These are phyloP conservation scores for Drosophila birchii DNA, from an alignment of 2,888 invertebrate species.

Conservation along the genomic window DNA sequence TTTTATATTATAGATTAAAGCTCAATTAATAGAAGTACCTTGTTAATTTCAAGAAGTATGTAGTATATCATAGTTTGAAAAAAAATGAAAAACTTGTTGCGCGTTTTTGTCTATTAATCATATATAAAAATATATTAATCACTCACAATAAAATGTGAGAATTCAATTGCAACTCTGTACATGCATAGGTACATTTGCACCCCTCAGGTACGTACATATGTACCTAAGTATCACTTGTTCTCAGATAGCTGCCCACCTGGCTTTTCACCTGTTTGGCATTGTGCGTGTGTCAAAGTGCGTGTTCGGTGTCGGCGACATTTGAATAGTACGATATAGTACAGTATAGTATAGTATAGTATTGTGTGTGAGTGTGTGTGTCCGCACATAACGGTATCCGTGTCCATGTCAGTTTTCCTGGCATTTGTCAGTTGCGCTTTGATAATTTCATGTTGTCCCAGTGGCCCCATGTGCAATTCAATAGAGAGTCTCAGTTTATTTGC, in stretches of 20 bases:
- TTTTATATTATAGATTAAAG: too few species aligned
- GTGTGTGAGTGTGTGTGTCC: conserved; percentile 28
- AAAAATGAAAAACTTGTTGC: too few species aligned
- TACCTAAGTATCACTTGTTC: conserved; percentile 11
- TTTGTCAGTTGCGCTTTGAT: conserved; percentile 76
- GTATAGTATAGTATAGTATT: neutral
- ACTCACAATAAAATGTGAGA: too few species aligned
- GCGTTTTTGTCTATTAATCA: too few species aligned
- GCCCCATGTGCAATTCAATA: conserved; percentile 58
- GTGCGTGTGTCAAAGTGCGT: conserved; percentile 81
- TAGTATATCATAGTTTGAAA: too few species aligned
- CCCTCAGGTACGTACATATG: neutral
- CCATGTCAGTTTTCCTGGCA: conserved; percentile 66
- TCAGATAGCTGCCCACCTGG: conserved; percentile 20
- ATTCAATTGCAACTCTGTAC: neutral
- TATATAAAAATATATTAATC: too few species aligned
- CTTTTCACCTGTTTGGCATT: conserved; percentile 65
- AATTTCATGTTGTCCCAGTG: conserved; percentile 72
- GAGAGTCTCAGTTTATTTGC: conserved; percentile 40
- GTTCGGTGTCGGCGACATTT: conserved; percentile 63
- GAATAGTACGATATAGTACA: conserved; percentile 15
- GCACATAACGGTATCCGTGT: conserved; percentile 58
- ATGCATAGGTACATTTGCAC: neutral
- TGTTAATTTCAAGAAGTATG: too few species aligned
- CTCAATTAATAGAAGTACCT: too few species aligned